A percentile compares a stretch with the other conserved stretches of the same genome.
These are phyloP conservation scores for Otolemur crassicaudatus DNA, from an alignment of 2,797 vertebrate genomes.

Conservation along the genomic window DNA sequence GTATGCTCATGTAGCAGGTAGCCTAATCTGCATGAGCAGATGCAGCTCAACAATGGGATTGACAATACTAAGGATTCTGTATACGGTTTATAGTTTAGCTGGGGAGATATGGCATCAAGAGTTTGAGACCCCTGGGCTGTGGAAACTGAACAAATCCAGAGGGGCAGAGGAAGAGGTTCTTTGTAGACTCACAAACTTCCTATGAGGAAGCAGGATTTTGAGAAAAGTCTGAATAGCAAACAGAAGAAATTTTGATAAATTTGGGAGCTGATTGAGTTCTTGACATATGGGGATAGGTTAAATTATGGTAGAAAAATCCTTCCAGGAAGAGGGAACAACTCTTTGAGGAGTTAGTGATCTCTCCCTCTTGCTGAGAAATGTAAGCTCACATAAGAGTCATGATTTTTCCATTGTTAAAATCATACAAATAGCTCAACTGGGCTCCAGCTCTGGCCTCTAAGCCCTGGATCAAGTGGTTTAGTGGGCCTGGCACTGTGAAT, in stretches of 20 bases:
- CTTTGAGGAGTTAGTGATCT: neutral
- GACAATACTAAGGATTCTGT: neutral
- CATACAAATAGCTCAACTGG: neutral
- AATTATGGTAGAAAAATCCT: neutral
- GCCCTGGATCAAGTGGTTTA: neutral
- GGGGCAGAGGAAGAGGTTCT: neutral
- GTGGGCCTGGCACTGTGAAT: neutral
- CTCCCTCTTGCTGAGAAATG: neutral
- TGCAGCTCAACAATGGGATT: fast-evolving
- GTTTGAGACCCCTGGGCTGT: neutral
- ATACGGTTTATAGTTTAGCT: neutral
- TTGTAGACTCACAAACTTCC: neutral
- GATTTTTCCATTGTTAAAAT: neutral
- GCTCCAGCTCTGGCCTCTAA: neutral
- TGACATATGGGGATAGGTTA: no score
- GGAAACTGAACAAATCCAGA: neutral
- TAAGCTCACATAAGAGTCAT: neutral
- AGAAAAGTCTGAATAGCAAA: neutral
- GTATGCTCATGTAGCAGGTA: neutral
- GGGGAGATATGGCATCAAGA: neutral
- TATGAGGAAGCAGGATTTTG: neutral
- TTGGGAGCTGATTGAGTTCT: neutral
- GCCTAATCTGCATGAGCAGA: neutral
- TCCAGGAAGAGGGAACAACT: neutral
- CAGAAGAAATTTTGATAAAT: neutral